Base-by-base conservation (phyloP, 37 sponge, comb jelly and placozoan species). In the Oscarella lobularis region DNA sequence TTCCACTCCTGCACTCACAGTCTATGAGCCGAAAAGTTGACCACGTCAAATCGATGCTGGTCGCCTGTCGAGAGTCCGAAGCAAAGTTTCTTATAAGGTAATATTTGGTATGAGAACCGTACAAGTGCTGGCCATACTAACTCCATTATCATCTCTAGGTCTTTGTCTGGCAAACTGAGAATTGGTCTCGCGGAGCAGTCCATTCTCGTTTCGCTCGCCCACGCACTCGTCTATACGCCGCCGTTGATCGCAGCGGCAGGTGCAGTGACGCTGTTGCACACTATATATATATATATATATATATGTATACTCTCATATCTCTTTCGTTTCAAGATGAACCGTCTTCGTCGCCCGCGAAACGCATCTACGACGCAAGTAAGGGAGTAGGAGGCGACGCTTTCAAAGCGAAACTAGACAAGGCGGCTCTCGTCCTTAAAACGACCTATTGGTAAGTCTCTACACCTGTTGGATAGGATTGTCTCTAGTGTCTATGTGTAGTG, bases 111-210 rank as follows among this genome's bases (percentile, higher is more conserved):
- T 70, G 35, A 30, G 34, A 70, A 27, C 35, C n/a, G 14, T 48
- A 20, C 60, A 48, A 48, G 14, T 27, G 60, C 60, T 9, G 9
- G 60, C 20, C 60, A 48, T 48, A 9, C 60, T 27, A 20, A 48
- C 20, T 48, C 20, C 14, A 48, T 20, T 48, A 48, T 48, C 20
- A 27, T 48, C 60, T n/a, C 14, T 48, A 86, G 94, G 36, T 95
- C 93, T 20, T 82, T 98, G 31, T 74, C 89, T 37, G 99, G 99
- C 2, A 98, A 98, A 78, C 84, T 98, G 54, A 67, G 99, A 40
- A 94, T 94, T 73, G 95, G 99, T 9, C 78, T 98, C 27, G 95
- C 95, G 0, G 99, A 98, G 41, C 99, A 98, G 84, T 88, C 99
- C 74, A 92, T 98, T 2, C 82, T 98, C 40, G 77, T 79, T 35